Conservation (phyloP, 1,140 invertebrate genomes). For the Neodiprion lecontei region DNA sequence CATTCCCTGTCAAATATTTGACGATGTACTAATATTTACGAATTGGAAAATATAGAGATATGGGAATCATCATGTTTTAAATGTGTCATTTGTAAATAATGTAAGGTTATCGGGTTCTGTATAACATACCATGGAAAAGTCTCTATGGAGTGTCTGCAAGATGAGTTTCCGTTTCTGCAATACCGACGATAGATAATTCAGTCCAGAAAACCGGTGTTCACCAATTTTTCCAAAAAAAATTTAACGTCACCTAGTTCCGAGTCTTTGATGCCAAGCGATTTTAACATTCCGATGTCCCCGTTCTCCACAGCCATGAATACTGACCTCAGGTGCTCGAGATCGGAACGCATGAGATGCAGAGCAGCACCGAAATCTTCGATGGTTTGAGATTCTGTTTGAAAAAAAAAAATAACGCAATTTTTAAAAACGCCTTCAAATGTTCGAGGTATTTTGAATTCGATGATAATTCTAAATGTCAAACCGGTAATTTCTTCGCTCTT, state of each 20-base stretch:
- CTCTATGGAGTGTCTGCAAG: too few relatives aligned
- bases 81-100: too few relatives aligned
- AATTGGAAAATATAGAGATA: not conserved
- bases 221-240: constrained; percentile 95
- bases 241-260: constrained; percentile 96
- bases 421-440: not conserved
- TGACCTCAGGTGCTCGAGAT: constrained; percentile 89
- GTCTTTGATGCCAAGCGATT: constrained; percentile 93
- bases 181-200: constrained; percentile 68
- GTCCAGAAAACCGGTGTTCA: constrained; percentile 96
- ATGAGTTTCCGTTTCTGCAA: too few relatives aligned
- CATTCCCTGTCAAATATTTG: not conserved
- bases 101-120: too few relatives aligned
- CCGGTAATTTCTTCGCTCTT: not conserved
- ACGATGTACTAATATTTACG: too few relatives aligned
- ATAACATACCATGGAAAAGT: too few relatives aligned
- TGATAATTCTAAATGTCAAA: not conserved
- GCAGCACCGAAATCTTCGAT: constrained; percentile 92
- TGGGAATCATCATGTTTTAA: not conserved
- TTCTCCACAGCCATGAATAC: constrained; percentile 97
- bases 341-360: constrained; percentile 83
- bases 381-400: constrained; percentile 88
- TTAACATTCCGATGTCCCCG: constrained; percentile 91
- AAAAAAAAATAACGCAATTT: constrained; percentile 21
- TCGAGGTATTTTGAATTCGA: not conserved